Conservation (phyloP, 2,888 invertebrate genomes). For the Harmothoe impar region DNA sequence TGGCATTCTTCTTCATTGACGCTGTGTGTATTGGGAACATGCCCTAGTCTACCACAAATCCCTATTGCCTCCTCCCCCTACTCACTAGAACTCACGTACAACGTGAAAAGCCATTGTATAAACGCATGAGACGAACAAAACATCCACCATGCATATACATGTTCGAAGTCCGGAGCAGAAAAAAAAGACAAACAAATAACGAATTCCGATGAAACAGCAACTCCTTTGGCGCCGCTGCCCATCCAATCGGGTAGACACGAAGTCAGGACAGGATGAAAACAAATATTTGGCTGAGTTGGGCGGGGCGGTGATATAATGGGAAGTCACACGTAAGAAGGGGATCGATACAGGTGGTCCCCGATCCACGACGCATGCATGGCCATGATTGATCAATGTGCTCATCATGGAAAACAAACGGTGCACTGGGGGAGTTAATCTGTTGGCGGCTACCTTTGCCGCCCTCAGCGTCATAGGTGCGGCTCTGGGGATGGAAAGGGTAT, state of each 20-base stretch:
- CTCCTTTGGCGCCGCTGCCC: neutral
- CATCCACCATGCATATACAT: neutral
- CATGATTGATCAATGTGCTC: constrained; percentile 23
- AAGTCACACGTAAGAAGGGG: constrained; percentile 41
- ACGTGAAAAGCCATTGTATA: too few relatives aligned
- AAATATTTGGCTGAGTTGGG: neutral
- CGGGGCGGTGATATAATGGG: neutral
- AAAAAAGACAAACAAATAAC: constrained; percentile 29
- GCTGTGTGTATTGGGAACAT: too few relatives aligned
- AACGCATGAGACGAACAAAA: too few relatives aligned
- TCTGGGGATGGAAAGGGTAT: too few relatives aligned
- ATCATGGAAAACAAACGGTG: constrained; percentile 15
- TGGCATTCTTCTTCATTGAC: too few relatives aligned
- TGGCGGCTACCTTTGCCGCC: neutral
- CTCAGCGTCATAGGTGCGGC: too few relatives aligned
- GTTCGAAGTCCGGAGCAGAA: neutral
- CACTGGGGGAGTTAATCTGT: neutral
- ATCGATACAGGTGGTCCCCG: constrained; percentile 26
- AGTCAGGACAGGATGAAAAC: constrained; percentile 9
- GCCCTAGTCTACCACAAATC: too few relatives aligned
- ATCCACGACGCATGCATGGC: neutral
- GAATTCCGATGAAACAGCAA: neutral
- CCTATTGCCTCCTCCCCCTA: neutral
- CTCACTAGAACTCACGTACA: neutral
- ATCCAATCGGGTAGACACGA: neutral